phyloP scores from a whole-genome alignment of 2,113 vertebrate genomes.

The Lepus americanus region DNA sequence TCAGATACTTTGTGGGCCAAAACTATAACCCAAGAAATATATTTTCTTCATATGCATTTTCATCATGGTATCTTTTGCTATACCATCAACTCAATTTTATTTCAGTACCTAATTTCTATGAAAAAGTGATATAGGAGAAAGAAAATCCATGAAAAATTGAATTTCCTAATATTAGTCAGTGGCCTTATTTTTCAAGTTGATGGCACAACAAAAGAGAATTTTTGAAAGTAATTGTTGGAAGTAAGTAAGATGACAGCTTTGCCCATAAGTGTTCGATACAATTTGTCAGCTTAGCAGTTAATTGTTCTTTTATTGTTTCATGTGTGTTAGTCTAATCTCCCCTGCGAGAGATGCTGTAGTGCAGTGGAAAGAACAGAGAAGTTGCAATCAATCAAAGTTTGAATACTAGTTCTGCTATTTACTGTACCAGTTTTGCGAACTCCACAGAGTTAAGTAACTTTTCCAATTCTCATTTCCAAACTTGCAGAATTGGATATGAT shows the following conservation, averaged over 20 bases:
- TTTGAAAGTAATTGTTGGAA: slow-evolving; percentile 70
- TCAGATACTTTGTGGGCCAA: slow-evolving; percentile 7
- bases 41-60: slow-evolving; percentile 54
- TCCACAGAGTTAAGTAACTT: slow-evolving; percentile 3
- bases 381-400: slow-evolving; percentile 21
- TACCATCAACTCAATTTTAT: slow-evolving; percentile 56
- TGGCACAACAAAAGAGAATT: slow-evolving; percentile 71
- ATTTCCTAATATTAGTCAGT: slow-evolving; percentile 62
- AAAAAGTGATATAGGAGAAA: slow-evolving; percentile 60
- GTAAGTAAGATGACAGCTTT: slow-evolving; percentile 67
- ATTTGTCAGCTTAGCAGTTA: slow-evolving; percentile 58
- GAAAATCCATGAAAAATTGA: slow-evolving; percentile 80
- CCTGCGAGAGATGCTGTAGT: neutral
- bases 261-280: slow-evolving; percentile 66
- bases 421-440: neutral
- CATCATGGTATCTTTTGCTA: neutral
- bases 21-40: slow-evolving; percentile 1
- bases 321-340: neutral
- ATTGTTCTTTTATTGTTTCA: slow-evolving; percentile 68
- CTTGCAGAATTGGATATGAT: neutral
- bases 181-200: slow-evolving; percentile 78
- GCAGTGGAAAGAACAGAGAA: slow-evolving; percentile 33
- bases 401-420: slow-evolving; percentile 12
- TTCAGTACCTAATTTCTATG: slow-evolving; percentile 70
- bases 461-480: neutral